phyloP scores from a whole-genome alignment of 1,140 invertebrate genomes.

The Cydia strobilella region DNA sequence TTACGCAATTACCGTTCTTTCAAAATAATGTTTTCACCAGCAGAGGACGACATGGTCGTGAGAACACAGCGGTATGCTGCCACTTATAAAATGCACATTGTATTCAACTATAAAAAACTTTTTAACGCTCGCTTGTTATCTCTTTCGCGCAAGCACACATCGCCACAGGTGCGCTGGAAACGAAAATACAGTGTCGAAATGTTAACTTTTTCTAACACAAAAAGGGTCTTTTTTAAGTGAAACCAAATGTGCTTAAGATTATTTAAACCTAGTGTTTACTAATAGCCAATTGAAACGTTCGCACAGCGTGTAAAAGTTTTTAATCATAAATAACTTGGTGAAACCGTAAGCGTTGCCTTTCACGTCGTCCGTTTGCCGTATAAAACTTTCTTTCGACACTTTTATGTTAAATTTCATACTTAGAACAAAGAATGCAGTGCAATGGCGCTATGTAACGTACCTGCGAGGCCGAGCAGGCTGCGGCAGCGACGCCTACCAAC shows the following conservation, averaged over 20 bases:
- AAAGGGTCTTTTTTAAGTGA: neutral
- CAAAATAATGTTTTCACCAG: neutral
- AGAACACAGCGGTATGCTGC: neutral
- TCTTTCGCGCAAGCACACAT: neutral
- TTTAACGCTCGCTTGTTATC: neutral
- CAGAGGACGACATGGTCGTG: neutral
- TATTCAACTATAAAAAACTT: conserved; percentile 9
- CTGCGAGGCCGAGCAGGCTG: conserved; percentile 9
- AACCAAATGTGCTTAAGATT: neutral
- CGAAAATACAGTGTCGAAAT: neutral
- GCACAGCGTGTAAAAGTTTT: conserved; percentile 23
- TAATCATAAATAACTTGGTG: conserved; percentile 2
- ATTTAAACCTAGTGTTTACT: neutral
- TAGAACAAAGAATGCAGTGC: conserved; percentile 26
- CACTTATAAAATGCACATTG: conserved; percentile 10
- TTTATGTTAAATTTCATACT: neutral
- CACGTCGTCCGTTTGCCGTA: neutral
- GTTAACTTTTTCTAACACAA: conserved; percentile 1
- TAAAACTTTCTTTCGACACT: conserved; percentile 12
- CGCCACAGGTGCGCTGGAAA: neutral
- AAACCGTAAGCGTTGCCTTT: neutral
- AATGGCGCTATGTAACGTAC: conserved; percentile 22
- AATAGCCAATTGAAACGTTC: neutral
- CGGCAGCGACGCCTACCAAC: conserved; percentile 61
- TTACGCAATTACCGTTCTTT: neutral